phyloP scores from a whole-genome alignment of 2,797 vertebrate genomes.

The Alcedo atthis region DNA sequence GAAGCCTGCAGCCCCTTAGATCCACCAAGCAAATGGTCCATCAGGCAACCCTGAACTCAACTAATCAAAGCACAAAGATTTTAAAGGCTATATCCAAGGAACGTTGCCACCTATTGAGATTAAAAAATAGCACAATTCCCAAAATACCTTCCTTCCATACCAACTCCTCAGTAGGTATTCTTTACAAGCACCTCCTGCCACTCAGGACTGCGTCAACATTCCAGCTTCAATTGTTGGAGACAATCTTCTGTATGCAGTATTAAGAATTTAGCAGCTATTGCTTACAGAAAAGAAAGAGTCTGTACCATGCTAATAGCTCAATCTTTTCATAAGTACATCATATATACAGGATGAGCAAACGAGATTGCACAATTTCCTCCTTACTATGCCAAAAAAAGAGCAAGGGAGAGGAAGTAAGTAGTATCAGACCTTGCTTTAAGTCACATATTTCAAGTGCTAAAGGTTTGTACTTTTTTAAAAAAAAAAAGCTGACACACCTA shows the following conservation, averaged over 20 bases:
- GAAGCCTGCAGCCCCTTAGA: background rate
- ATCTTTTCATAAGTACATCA: background rate
- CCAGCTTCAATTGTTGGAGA: background rate
- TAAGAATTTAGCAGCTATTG: background rate
- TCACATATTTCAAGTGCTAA: background rate
- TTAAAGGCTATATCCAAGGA: background rate
- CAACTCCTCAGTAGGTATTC: background rate
- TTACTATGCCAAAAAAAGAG: accelerated
- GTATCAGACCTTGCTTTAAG: background rate
- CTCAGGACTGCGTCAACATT: background rate
- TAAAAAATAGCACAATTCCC: background rate
- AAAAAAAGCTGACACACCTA: background rate
- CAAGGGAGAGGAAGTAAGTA: background rate
- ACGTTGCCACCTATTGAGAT: background rate
- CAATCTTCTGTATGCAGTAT: background rate
- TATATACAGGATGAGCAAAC: accelerated
- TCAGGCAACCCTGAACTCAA: background rate
- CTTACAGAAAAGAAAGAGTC: background rate
- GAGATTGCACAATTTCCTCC: background rate
- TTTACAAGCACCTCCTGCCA: background rate
- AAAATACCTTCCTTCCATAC: background rate
- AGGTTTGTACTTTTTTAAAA: background rate
- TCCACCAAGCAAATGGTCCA: accelerated
- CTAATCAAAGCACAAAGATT: background rate
- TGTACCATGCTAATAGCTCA: background rate